Evolutionary conservation across 1,140 invertebrate species (phyloP), one percentile per base, ranked within the genome.

Genomic region (Atta colombica): DNA sequence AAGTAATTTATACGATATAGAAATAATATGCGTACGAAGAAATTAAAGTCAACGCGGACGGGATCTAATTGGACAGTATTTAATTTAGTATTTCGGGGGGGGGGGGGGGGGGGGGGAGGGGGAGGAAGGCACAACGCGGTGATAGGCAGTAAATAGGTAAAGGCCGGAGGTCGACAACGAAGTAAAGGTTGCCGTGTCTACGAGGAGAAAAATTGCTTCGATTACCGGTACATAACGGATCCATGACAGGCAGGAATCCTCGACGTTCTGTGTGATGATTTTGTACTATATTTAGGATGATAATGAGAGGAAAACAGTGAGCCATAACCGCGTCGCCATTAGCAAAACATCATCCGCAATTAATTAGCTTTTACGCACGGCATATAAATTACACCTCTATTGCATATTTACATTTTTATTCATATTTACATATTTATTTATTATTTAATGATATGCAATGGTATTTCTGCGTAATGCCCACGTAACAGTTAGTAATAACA

Each of bases 271-370:
- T 75, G 66, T 61, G 72, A 87, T 51, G 61, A 63, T 84, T 84
- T 87, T 63, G 55, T 74, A 84, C 80, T 75, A 55, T 39, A 84
- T 84, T 84, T 84, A 84, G 80, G 80, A 84, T 63, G 80, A 84
- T 84, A 84, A 84, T 75, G 80, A 74, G 80, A 51, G 39, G 69
- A 63, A 63, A 74, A 75, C 69, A 61, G 80, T 74, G 39, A 75
- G 55, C 68, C 35, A 58, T 58, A 71, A 71, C 51, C 21, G 35
- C 25, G 68, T 21, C 31, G 69, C 60, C 55, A 63, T 84, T 75
- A 84, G 69, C 80, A 58, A 45, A 84, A 74, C 80, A 84, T 71
- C 78, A 58, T 75, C 25, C 69, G 69, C 55, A 84, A 84, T 84
- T 84, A 84, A 39, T 84, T 75, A 84, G 55, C 28, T 61, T 2